Base-by-base conservation (phyloP, 1,140 invertebrate genomes). In the Drosophila neocordata region DNA sequence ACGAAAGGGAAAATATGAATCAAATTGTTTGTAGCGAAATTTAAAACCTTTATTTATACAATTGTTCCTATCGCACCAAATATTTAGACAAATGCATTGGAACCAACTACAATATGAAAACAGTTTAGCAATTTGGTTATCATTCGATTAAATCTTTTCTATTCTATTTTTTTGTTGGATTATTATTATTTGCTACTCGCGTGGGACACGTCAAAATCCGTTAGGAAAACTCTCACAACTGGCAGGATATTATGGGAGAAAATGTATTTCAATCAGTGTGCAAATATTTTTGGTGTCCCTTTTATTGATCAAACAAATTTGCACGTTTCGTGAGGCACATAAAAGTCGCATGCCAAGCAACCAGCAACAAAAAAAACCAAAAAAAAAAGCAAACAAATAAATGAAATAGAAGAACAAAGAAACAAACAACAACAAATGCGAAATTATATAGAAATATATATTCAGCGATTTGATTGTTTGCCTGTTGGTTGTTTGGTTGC, bases 301-400 rank as follows among this genome's bases (percentile, higher is more conserved):
- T 64, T 24, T 89, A 89, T 89, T 75, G 84, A 89, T 89, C 84
- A 89, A 89, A 89, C 84, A 89, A 88, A 18, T 57, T 65, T 65
- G 70, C 61, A 73, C 79, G 53, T 69, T 68, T 74, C 72, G 73
- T 73, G 67, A 41, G 73, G 67, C 73, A 69, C 62, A 63, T 59
- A 77, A 77, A 77, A 77, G 68, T 77, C 74, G 73, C 74, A 77
- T 77, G 74, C 73, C 69, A 65, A 71, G 55, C 67, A 44, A 63
- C 41, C 41, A 15, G 8, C 20, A 53, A 51, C 24, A 34, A 56
- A 13, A 52, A 31, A 31, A 31, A 3, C 4, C 1, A 24, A 24
- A 24, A 31, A 6, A 31, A 31, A 31, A 31, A 31, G 6, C 4
- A 31, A 31, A 31, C 27, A 31, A 31, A 31, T 31, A 31, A 31